Evolutionary conservation across 2,113 vertebrate genomes (phyloP).

Genomic region (Larimichthys polyactis): DNA sequence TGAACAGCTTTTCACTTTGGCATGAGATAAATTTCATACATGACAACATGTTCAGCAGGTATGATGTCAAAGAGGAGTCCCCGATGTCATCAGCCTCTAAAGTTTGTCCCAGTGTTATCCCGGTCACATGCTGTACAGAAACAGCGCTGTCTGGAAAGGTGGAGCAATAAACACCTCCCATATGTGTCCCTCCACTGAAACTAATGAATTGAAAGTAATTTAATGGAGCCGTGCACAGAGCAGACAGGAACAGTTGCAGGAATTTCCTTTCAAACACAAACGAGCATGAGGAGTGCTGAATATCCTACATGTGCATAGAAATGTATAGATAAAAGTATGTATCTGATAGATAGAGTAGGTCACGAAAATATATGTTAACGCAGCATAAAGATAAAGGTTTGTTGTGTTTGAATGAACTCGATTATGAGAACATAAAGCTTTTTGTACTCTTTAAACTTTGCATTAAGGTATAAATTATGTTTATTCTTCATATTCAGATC

Average conservation of each 20-base stretch:
- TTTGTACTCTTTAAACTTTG: not conserved
- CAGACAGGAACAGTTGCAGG: not conserved
- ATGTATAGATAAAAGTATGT: not conserved
- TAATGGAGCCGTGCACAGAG: slow-evolving; percentile 43
- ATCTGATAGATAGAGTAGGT: not conserved
- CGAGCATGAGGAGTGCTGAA: not conserved
- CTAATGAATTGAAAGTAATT: slow-evolving; percentile 45
- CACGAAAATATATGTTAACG: not conserved
- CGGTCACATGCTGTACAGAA: not conserved
- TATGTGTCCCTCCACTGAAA: slow-evolving; percentile 29
- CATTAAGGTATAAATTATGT: not conserved
- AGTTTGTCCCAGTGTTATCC: not conserved
- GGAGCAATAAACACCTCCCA: slow-evolving; percentile 38
- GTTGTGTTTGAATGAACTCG: not conserved
- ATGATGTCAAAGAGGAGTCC: too few relatives aligned
- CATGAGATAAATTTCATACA: too few relatives aligned
- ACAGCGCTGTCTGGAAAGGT: slow-evolving; percentile 11
- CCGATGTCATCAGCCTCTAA: not conserved
- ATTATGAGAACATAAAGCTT: not conserved
- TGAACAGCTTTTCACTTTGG: too few relatives aligned
- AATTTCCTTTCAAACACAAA: not conserved
- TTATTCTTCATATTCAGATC: not conserved
- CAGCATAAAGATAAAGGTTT: not conserved
- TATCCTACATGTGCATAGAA: not conserved
- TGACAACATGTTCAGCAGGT: too few relatives aligned